Conservation (phyloP, 2,888 invertebrate species). For the Ophion ventricosus region DNA sequence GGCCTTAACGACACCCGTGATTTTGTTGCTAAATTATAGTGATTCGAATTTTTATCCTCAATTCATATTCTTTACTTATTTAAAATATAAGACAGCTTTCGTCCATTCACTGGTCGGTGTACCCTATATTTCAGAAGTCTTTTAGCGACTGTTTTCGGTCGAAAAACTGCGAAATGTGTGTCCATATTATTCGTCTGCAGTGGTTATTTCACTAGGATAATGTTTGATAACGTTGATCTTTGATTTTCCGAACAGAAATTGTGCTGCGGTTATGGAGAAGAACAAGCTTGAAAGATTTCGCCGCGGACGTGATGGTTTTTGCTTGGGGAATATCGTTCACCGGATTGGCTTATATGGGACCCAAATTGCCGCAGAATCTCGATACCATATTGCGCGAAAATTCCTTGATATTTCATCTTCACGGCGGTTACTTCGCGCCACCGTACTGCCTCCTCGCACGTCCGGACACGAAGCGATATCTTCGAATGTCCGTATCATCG, state of each 20-base stretch:
- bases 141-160: neutral
- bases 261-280: slow-evolving; percentile 80
- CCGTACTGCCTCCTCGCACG: slow-evolving; percentile 82
- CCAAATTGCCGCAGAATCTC: slow-evolving; percentile 87
- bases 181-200: neutral
- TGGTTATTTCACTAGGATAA: neutral
- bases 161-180: neutral
- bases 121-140: neutral
- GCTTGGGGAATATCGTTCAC: slow-evolving; percentile 95
- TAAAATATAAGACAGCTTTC: too few species aligned
- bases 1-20: too few species aligned
- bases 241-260: slow-evolving; percentile 73
- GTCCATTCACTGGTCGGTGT: too few species aligned
- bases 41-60: too few species aligned
- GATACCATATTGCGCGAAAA: slow-evolving; percentile 88
- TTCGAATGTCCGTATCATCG: slow-evolving; percentile 74
- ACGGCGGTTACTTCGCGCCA: slow-evolving; percentile 93
- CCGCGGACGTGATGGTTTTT: slow-evolving; percentile 87
- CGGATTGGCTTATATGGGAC: slow-evolving; percentile 91
- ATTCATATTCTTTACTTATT: too few species aligned
- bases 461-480: slow-evolving; percentile 80
- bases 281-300: slow-evolving; percentile 74
- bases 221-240: slow-evolving; percentile 2
- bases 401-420: slow-evolving; percentile 93
- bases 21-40: too few species aligned